Base-by-base conservation (phyloP, 2,888 invertebrate genomes). In the Ypsolopha sequella region DNA sequence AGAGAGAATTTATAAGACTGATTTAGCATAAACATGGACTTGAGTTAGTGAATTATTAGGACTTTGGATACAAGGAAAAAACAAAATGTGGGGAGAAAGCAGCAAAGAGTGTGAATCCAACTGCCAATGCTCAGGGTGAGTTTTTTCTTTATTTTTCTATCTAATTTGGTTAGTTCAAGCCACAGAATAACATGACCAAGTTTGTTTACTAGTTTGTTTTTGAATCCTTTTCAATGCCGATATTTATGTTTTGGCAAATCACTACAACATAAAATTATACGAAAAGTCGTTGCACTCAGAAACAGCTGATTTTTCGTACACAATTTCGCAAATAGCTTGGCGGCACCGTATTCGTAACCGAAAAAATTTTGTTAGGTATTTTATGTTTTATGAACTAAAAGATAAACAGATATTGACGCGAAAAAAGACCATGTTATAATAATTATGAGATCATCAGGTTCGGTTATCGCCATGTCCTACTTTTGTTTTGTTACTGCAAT, bases 51-150 rank as follows among this genome's bases (percentile, higher is more conserved):
- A 55, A 56, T 52, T 48, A 11, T 48, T 13, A 14, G 53, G 55
- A 62, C 60, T 58, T 56, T 59, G 59, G 35, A 43, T 35, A 7
- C 35, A 41, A 48, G 24, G 24, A 39, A 50, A 24, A 38, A 58
- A 54, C 58, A 80, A 71, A 68, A 85, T 85, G 85, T 85, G 78
- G 80, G 81, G 78, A 14, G 80, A 73, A 55, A 77, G 66, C 65
- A 80, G 80, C 57, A 68, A 76, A 54, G 68, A 72, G 47, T 85
- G 85, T 62, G 85, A 85, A 55, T 64, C 57, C 1, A 76, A 84
- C 66, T 85, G 85, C 66, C 82, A 85, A 56, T 85, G 85, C 52
- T 80, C 82, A 14, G 82, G 82, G 85, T 85, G 57, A 73, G 82
- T 73, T 57, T 43, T 58, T 46, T 43, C 46, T 41, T 34, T 46